Conservation (phyloP, 2,797 vertebrate species). For the Epinephelus coioides region DNA sequence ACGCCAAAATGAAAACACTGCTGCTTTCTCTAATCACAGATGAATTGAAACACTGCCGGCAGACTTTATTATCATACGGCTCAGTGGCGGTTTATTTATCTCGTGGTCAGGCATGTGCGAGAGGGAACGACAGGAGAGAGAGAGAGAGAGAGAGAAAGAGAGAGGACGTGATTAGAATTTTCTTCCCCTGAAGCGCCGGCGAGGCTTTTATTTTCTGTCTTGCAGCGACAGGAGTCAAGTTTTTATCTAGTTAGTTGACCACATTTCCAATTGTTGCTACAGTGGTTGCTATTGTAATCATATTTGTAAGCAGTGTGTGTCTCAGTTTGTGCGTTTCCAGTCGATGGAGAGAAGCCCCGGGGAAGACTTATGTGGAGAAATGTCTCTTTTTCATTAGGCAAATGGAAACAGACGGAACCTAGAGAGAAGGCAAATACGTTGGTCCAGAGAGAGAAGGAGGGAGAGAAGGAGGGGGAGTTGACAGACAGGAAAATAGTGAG, state of each 20-base stretch:
- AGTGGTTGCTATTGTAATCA: conserved; percentile 57
- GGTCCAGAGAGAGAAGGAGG: conserved; percentile 34
- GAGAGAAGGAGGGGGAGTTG: background rate
- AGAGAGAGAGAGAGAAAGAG: conserved; percentile 33
- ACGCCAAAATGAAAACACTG: conserved; percentile 63
- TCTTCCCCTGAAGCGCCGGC: conserved; percentile 43
- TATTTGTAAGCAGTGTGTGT: conserved; percentile 60
- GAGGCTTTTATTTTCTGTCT: conserved; percentile 58
- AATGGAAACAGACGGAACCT: conserved; percentile 71
- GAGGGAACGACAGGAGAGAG: conserved; percentile 33
- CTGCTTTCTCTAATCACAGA: conserved; percentile 75
- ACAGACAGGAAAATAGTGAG: conserved; percentile 40
- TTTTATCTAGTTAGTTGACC: conserved; percentile 68
- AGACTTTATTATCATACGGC: conserved; percentile 73
- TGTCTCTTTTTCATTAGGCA: conserved; percentile 78
- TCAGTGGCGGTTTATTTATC: conserved; percentile 72
- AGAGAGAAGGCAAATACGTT: conserved; percentile 58
- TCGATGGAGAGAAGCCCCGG: conserved; percentile 52
- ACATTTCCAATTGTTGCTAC: conserved; percentile 58
- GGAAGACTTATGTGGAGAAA: conserved; percentile 69
- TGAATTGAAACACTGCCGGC: conserved; percentile 72
- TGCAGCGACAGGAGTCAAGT: conserved; percentile 57
- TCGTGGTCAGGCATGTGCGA: conserved; percentile 62
- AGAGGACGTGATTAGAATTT: conserved; percentile 60
- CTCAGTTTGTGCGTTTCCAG: conserved; percentile 41